Evolutionary conservation across 2,797 vertebrate genomes (phyloP), one percentile per base, ranked within the genome.

Genomic region (Hippopotamyrus pictus): DNA sequence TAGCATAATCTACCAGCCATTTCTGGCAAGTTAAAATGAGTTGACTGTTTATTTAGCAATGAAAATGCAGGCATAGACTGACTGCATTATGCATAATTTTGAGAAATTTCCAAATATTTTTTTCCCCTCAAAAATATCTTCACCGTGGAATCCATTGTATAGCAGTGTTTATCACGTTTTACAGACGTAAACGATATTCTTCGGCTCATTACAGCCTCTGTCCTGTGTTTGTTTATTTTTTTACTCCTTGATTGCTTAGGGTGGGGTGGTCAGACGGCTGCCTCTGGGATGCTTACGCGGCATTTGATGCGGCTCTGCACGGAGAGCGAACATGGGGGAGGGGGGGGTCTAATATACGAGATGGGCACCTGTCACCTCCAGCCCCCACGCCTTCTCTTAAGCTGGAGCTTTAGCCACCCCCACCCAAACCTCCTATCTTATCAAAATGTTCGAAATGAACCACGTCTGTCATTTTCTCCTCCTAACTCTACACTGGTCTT

Each of bases 401-500:
- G 83, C 22, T 51, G 48, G 22, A 86, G 46, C 5, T 33, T 86
- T n/a, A 54, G 29, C 33, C 6, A 0, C 82, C 29, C 19, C 53
- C 33, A 33, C 19, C 85, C 50, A 57, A 87, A 54, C 25, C 51
- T 86, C 50, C 85, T 2, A 8, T 37, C 53, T 53, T 19, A 37
- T 86, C 22, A 54, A 86, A 86, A 17, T 48, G 17, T 53, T 37
- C 50, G 0, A 54, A 87, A 87, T 37, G 25, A 46, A 12, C 54
- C 33, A 11, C 9, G 12, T 44, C 29, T 9, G 17, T 86, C 51
- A 22, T 29, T 5, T 73, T 89, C 89, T 88, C 90, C 89, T 88
- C 90, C 87, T 85, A 86, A 91, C 92, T 91, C 84, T 89, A 90
- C 65, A n/a, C 33, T 3, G 25, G 65, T 33, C 29, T 69, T 14